Percentiles rank a stretch among this genome's conserved stretches.
Evolutionary conservation across 2,113 vertebrate genomes (phyloP).

Genomic region (Sinocyclocheilus anshuiensis): DNA sequence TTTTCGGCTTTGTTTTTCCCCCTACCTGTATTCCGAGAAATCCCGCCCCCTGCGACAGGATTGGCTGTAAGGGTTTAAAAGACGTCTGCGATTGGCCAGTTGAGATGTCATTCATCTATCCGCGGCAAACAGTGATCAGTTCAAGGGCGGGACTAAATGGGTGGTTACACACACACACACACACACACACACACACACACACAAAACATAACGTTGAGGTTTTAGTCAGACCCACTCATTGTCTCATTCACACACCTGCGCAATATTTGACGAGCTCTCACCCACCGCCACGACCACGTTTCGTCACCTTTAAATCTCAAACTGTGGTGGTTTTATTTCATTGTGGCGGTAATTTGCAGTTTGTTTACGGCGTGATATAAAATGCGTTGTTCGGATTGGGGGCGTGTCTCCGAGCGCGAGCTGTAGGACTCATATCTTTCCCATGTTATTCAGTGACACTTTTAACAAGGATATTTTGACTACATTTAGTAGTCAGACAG

Average conservation of each 20-base stretch:
- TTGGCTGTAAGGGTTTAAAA: background rate
- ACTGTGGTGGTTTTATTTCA: background rate
- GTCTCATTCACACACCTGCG: background rate
- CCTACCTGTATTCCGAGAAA: conserved; percentile 8
- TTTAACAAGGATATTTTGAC: background rate
- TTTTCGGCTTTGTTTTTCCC: background rate
- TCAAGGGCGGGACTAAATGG: conserved; percentile 9
- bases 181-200: too few species aligned
- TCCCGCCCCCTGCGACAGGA: background rate
- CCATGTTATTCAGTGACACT: background rate
- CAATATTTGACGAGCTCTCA: background rate
- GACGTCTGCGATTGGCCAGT: background rate
- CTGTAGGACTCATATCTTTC: background rate
- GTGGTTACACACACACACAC: too few species aligned
- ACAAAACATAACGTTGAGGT: background rate
- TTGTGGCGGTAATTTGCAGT: background rate
- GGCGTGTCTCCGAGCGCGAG: conserved; percentile 19
- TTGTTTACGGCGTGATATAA: background rate
- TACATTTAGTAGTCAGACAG: background rate
- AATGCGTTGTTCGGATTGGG: background rate
- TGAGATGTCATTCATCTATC: background rate
- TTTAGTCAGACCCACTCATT: background rate
- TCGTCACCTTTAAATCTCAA: background rate
- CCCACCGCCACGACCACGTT: background rate
- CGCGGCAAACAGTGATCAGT: background rate